Conservation (phyloP, 2,797 vertebrate genomes). For the Propithecus deckenii region DNA sequence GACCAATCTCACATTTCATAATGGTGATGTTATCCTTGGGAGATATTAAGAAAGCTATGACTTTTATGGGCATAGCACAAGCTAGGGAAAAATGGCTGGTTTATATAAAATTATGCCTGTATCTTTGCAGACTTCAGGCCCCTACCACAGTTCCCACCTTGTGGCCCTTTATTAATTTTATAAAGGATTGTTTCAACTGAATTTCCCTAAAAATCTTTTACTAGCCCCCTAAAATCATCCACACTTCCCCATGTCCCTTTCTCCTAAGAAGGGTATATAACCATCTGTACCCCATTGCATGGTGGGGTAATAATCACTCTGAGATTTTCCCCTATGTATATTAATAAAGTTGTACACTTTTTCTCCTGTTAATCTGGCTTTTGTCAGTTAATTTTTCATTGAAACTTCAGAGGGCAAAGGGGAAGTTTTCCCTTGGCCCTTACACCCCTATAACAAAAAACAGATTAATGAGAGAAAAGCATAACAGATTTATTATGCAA, state of each 20-base stretch:
- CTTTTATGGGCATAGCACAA: too few relatives aligned
- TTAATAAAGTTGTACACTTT: background rate
- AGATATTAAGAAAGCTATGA: too few relatives aligned
- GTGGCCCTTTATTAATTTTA: too few relatives aligned
- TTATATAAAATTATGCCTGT: too few relatives aligned
- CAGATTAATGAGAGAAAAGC: background rate
- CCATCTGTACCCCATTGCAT: background rate
- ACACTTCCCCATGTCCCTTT: background rate
- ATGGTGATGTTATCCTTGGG: too few relatives aligned
- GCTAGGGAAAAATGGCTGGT: too few relatives aligned
- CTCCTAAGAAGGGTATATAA: background rate
- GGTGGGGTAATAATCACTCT: background rate
- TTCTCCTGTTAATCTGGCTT: background rate
- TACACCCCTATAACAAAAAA: background rate
- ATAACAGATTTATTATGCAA: background rate
- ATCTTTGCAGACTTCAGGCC: too few relatives aligned
- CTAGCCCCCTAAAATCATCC: background rate
- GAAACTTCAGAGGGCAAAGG: background rate
- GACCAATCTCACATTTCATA: background rate
- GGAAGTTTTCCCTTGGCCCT: background rate
- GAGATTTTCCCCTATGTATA: background rate
- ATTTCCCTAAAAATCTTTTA: background rate
- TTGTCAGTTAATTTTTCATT: background rate
- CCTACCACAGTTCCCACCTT: too few relatives aligned
- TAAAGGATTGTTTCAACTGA: too few relatives aligned